These are phyloP conservation scores for Lophura nycthemera DNA, from an alignment of 2,113 vertebrate genomes.

Conservation along the genomic window DNA sequence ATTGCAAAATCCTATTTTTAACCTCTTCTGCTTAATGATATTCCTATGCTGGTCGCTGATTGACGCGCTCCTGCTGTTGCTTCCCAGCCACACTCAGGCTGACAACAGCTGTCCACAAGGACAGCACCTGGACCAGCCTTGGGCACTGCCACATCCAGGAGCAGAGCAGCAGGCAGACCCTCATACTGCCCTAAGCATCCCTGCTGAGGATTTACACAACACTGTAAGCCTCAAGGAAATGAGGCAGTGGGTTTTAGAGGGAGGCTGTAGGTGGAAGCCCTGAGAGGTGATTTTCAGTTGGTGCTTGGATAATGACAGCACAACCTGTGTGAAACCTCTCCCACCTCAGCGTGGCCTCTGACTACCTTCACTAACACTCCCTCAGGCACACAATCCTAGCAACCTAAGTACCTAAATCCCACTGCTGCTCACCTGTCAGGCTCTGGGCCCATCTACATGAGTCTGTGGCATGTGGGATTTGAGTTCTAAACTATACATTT, in stretches of 20 bases:
- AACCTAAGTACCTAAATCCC: accelerated
- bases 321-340: neutral
- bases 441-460: accelerated
- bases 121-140: neutral
- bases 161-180: accelerated
- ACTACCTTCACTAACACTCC: neutral
- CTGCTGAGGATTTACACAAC: neutral
- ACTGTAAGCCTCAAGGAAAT: too few species aligned
- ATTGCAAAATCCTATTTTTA: constrained; percentile 47
- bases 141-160: accelerated
- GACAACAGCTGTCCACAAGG: neutral
- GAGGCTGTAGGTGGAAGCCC: neutral
- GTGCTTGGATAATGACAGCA: neutral
- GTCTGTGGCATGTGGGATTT: neutral
- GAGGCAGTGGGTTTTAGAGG: neutral
- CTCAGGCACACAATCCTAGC: neutral
- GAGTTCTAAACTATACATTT: neutral
- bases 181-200: neutral
- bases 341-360: accelerated
- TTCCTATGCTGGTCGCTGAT: neutral
- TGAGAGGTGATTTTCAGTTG: neutral
- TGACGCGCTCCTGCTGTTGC: accelerated
- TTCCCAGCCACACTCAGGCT: neutral
- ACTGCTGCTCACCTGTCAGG: neutral
- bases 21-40: constrained; percentile 6